Conservation (phyloP, 1,140 invertebrate species). For the Lordiphosa clarofinis region DNA sequence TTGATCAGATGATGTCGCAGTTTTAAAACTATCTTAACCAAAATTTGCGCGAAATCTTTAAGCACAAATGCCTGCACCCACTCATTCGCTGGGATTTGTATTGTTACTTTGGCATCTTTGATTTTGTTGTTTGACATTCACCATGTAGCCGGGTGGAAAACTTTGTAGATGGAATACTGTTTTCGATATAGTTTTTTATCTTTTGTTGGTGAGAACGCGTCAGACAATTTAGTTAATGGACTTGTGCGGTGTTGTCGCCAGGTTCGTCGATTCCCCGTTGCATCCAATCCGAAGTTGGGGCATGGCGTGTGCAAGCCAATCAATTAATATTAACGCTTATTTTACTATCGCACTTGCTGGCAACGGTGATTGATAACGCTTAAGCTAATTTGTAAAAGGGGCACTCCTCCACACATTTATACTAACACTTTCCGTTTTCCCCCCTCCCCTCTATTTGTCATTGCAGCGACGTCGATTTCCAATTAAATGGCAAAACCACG, state of each 20-base stretch:
- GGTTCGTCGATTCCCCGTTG: too few species aligned
- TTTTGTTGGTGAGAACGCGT: neutral
- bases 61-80: too few species aligned
- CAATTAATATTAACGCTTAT: conserved; percentile 34
- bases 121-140: too few species aligned
- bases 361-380: conserved; percentile 4
- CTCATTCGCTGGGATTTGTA: too few species aligned
- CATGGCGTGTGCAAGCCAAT: conserved; percentile 11
- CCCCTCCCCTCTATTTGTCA: neutral
- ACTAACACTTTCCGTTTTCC: neutral
- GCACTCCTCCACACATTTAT: neutral
- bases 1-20: too few species aligned
- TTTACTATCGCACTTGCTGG: conserved; percentile 17
- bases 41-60: too few species aligned
- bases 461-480: conserved; percentile 39
- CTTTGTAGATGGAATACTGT: too few species aligned
- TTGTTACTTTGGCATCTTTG: too few species aligned
- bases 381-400: conserved; percentile 13
- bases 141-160: too few species aligned
- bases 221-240: neutral
- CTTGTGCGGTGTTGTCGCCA: conserved; percentile 1
- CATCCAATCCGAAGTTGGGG: conserved; percentile 14
- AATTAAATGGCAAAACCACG: conserved; percentile 66
- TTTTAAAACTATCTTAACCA: too few species aligned
- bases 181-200: too few species aligned